Conservation (phyloP, 2,797 vertebrate genomes). For the Lithobates pipiens region DNA sequence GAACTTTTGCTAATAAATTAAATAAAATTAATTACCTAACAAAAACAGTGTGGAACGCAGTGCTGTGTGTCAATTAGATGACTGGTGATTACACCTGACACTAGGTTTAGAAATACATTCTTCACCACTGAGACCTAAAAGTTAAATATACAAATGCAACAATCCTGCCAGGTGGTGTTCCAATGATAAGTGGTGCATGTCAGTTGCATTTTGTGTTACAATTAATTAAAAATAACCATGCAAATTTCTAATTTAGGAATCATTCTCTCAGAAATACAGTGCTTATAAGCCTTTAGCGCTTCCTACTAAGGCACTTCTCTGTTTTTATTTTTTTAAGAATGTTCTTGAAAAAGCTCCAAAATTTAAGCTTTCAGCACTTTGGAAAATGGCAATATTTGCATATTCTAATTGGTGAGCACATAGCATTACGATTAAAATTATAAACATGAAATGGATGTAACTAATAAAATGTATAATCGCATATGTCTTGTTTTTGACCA, state of each 20-base stretch:
- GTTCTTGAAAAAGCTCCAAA: conserved; percentile 2
- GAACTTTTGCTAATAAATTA: conserved; percentile 51
- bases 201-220: conserved; percentile 72
- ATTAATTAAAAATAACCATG: conserved; percentile 74
- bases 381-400: conserved; percentile 1
- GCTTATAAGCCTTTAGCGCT: conserved; percentile 36
- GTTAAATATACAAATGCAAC: conserved; percentile 63
- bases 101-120: conserved; percentile 64
- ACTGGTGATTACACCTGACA: conserved; percentile 62
- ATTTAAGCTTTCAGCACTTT: neutral
- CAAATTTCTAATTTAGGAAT: conserved; percentile 70
- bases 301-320: conserved; percentile 64
- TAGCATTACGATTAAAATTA: conserved; percentile 13
- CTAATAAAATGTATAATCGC: neutral
- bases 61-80: conserved; percentile 60
- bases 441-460: neutral
- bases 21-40: conserved; percentile 52
- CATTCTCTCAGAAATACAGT: conserved; percentile 50
- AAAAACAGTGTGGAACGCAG: conserved; percentile 40
- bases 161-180: conserved; percentile 67
- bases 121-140: conserved; percentile 57
- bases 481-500: neutral
- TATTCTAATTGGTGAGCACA: neutral
- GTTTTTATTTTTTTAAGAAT: neutral
- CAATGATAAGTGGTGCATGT: conserved; percentile 69